Base-by-base conservation (phyloP, 2,113 vertebrate species). In the Ranitomeya variabilis region DNA sequence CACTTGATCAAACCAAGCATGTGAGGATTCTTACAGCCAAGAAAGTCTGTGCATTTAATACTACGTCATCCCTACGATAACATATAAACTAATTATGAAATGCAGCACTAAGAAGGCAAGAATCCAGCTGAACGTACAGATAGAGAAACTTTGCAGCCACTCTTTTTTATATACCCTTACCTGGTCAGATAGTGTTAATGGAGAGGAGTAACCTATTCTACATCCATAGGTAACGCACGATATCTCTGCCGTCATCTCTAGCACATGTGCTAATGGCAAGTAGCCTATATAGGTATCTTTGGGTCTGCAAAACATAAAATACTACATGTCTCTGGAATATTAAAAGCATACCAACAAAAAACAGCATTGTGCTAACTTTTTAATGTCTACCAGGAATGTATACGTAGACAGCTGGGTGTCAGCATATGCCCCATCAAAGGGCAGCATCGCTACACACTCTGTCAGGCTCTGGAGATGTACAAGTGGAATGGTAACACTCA, bases 191-290 rank as follows among this genome's bases (percentile, higher is more conserved):
- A 99, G 93, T 0, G 98, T 99, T 90, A 97, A 97, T 0, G 98
- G 97, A 84, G 98, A 99, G 14, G 98, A 99, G 88, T 99, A 99
- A 31, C 98, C 98, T 0, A 99, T 97, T 85, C 97, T 95, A 93
- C 98, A 99, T 91, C 98, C 98, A 0, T 99, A 97, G 0, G 97
- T 96, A 90, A 99, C 92, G 69, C 98, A 98, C 26, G 98, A 98
- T 82, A 99, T 97, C 92, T 99, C 98, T 55, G 98, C 98, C 2
- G 98, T 99, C 95, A 99, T 91, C 88, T 99, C 98, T 31, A 99
- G 92, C 14, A 99, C 98, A 1, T 99, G 98, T 91, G 98, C 98
- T 93, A 99, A 91, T 19, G 98, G 98, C 90, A 99, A 94, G 90
- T 99, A 99, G 85, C 96, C 98, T 54, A 99, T 97, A 23, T 99